Base-by-base conservation (phyloP, 2,113 vertebrate species). In the Otus sunia region DNA sequence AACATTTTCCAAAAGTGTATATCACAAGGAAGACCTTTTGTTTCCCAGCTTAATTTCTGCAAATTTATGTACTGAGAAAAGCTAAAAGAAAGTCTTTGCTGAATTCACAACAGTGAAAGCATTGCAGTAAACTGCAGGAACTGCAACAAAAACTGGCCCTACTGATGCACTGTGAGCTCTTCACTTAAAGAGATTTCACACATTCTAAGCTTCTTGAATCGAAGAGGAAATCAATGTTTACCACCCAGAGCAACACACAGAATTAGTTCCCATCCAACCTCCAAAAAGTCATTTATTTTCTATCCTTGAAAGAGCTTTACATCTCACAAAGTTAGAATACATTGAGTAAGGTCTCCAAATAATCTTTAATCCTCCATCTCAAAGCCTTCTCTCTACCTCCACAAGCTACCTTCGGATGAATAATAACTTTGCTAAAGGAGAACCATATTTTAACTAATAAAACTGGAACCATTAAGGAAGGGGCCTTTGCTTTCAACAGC, bases 271-370 rank as follows among this genome's bases (percentile, higher is more conserved):
- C 77, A 85, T 67, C 58, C 84, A 95, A 39, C 23, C 69, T 86
- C 45, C 86, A 77, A 91, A 82, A 95, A 94, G 81, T 90, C 58
- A 95, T 92, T 94, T 96, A 85, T 94, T 94, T 96, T 97, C 86
- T 89, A 75, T 50, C 71, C 84, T 75, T 94, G 84, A 88, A 92
- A 94, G 83, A 79, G 69, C n/a, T 94, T 85, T 92, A 73, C 71
- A 86, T 73, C 80, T 94, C 84, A 79, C 52, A 64, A 91, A 81
- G 66, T 63, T 56, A 58, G 43, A 89, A 84, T 81, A 75, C 55
- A 39, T 10, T 68, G 69, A 94, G 53, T 41, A 63, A 88, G n/a
- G 90, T 58, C 67, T 91, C 71, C 69, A 92, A 95, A 79, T 73
- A 94, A 94, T 79, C 84, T 95, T 93, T 91, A 96, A 96, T 96